phyloP scores from a whole-genome alignment of 2,797 vertebrate genomes.

The Gadopsis bispinosus region DNA sequence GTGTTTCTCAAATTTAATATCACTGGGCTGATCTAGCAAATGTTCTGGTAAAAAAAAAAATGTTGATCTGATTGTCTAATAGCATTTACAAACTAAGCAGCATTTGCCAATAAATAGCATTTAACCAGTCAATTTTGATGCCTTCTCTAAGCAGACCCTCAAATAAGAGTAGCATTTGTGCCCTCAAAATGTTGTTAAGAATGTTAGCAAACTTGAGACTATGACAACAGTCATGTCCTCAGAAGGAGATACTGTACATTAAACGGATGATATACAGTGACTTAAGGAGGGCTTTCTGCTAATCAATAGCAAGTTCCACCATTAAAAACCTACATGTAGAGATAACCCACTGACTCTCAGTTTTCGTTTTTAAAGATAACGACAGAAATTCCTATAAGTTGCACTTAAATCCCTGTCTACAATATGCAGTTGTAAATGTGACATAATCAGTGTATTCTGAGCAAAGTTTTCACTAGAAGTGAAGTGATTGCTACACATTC shows the following conservation, averaged over 20 bases:
- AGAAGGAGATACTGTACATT: neutral
- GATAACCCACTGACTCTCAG: neutral
- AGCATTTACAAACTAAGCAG: neutral
- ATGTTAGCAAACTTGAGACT: slow-evolving; percentile 1
- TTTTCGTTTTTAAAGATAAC: neutral
- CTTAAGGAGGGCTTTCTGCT: too few relatives aligned
- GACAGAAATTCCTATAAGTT: neutral
- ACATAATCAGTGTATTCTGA: neutral
- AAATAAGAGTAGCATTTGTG: neutral
- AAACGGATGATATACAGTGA: neutral
- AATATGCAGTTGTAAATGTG: neutral
- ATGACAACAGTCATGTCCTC: neutral
- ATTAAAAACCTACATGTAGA: too few relatives aligned
- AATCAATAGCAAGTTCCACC: neutral
- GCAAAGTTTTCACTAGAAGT: neutral
- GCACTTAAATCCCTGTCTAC: neutral
- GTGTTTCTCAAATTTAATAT: neutral
- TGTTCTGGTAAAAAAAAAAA: neutral
- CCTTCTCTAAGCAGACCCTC: neutral
- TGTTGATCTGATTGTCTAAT: neutral
- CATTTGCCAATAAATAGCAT: slow-evolving; percentile 1
- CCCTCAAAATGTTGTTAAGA: neutral
- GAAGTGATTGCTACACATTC: neutral
- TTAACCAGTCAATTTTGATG: neutral
- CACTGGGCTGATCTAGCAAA: neutral